These are phyloP conservation scores for Chrysemys picta DNA, from an alignment of 2,113 vertebrate genomes.

Conservation along the genomic window DNA sequence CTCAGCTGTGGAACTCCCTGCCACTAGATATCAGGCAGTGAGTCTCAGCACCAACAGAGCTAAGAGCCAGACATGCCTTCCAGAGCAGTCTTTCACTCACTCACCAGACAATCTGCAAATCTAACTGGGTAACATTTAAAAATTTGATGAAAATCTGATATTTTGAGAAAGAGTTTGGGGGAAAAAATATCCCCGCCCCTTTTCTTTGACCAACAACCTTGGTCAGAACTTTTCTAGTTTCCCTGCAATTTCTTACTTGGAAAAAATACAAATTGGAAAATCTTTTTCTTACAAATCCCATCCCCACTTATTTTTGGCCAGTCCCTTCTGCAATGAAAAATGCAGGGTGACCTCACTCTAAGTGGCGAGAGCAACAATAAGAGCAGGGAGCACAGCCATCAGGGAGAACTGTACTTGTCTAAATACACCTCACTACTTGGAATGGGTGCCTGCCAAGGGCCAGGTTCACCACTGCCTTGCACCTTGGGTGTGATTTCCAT, in stretches of 20 bases:
- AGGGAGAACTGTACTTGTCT: too few species aligned
- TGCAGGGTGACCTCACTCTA: too few species aligned
- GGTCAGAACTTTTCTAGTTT: too few species aligned
- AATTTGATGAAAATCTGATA: neutral
- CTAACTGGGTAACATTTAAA: neutral
- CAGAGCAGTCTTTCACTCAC: neutral
- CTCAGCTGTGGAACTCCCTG: neutral
- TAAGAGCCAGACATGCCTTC: neutral
- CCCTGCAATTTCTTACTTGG: too few species aligned
- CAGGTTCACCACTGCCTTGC: neutral
- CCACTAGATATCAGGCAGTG: neutral
- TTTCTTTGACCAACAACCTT: neutral
- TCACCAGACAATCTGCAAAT: neutral
- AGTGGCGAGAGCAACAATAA: too few species aligned
- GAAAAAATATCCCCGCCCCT: neutral
- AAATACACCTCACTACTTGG: too few species aligned
- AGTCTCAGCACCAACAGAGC: neutral
- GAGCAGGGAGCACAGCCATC: too few species aligned
- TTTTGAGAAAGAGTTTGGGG: neutral
- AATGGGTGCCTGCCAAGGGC: neutral
- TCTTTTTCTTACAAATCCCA: too few species aligned
- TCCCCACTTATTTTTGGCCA: too few species aligned
- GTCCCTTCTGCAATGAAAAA: too few species aligned
- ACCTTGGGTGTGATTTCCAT: neutral
- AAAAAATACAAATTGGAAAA: too few species aligned